Base-by-base conservation (phyloP, 2,797 vertebrate genomes). In the Anisognathus igniventris region DNA sequence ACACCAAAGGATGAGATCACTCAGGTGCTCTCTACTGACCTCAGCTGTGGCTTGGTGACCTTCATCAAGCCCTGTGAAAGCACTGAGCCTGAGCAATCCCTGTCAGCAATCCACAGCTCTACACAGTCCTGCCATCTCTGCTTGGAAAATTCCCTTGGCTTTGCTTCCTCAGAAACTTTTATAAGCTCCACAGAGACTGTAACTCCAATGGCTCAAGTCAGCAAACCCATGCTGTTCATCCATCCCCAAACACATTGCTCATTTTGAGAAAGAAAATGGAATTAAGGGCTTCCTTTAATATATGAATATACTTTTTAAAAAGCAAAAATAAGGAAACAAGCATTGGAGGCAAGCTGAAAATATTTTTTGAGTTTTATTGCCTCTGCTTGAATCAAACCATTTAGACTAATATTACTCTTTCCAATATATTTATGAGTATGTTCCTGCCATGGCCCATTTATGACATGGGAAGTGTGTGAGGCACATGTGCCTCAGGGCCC, bases 131-230 rank as follows among this genome's bases (percentile, higher is more conserved):
- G n/a, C 86, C 62, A 53, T 75, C 62, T 72, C 82, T 44, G 16
- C 54, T 86, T 67, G 82, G 90, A 92, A 95, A 93, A 78, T n/a
- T 83, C 35, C 27, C 48, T 74, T 94, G 85, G 57, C 62, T 96
- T 91, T 88, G 9, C 91, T 91, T 93, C 82, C 65, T 91, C 89
- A 62, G 72, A 77, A 91, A 71, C 24, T 70, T 82, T 92, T 83
- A 72, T 75, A 92, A 83, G 35, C 47, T 83, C 75, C 40, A 31
- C 5, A 64, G 84, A 89, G 72, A 65, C 42, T 67, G n/a, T 54
- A 85, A 85, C 23, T 50, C 72, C 78, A 80, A 18, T 21, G 58
- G 44, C 12, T 87, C 80, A 88, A 92, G 65, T 86, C 57, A 88
- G 76, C 47, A 93, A 92, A 68, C 66, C 24, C 11, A 3, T 1